Evolutionary conservation across 2,113 vertebrate species (phyloP).

Genomic region (Anoura caudifer): DNA sequence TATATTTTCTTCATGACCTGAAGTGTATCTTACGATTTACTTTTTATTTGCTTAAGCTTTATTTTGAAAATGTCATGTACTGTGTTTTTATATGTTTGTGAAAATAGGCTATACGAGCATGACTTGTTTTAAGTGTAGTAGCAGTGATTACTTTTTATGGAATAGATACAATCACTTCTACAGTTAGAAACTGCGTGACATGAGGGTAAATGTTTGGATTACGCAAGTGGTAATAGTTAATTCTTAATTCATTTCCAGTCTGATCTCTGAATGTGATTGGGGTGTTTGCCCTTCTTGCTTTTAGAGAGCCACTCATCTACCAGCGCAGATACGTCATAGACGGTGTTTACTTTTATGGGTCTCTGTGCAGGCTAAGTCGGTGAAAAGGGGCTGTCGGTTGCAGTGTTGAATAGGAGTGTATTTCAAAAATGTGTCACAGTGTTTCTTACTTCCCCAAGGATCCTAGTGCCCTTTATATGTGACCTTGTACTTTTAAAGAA

Average conservation of each 20-base stretch:
- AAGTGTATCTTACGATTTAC: neutral
- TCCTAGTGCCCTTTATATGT: neutral
- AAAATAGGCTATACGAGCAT: neutral
- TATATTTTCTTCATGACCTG: neutral
- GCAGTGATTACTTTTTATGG: neutral
- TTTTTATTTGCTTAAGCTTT: neutral
- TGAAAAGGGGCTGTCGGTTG: neutral
- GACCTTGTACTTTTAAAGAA: neutral
- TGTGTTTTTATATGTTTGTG: neutral
- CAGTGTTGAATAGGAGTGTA: neutral
- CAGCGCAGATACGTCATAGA: neutral
- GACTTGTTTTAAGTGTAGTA: neutral
- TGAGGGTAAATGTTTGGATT: neutral
- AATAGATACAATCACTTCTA: neutral
- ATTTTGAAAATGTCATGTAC: neutral
- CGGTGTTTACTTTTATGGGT: neutral
- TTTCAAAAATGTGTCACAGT: constrained; percentile 31
- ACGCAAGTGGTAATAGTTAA: neutral
- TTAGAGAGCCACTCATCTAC: neutral
- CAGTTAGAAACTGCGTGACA: neutral
- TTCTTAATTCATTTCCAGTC: neutral
- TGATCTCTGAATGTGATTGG: neutral
- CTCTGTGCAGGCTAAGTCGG: neutral
- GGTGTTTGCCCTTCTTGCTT: neutral
- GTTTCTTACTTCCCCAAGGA: neutral